These are phyloP conservation scores for Rhingia campestris DNA, from an alignment of 2,888 invertebrate species.

Conservation along the genomic window DNA sequence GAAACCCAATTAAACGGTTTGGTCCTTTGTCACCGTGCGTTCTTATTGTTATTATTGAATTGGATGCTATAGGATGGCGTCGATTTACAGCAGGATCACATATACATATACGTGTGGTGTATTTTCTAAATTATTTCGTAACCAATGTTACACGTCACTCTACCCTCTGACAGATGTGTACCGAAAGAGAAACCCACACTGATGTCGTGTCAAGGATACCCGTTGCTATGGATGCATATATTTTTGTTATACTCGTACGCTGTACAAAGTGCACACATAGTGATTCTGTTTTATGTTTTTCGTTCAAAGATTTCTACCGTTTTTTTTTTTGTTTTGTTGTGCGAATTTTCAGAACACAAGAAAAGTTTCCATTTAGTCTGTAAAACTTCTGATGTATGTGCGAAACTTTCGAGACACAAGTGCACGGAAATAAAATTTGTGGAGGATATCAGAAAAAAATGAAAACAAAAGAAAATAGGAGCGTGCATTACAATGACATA, in stretches of 20 bases:
- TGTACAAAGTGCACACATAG: constrained; percentile 20
- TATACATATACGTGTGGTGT: too few species aligned
- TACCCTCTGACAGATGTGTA: not conserved
- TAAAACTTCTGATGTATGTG: constrained; percentile 44
- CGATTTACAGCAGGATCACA: not conserved
- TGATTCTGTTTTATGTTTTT: constrained; percentile 6
- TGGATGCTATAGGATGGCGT: constrained; percentile 2
- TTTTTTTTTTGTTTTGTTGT: constrained; percentile 4
- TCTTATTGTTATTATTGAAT: constrained; percentile 16
- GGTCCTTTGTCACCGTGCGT: not conserved
- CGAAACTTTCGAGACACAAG: constrained; percentile 59
- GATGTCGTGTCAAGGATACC: constrained; percentile 25
- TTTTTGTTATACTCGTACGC: not conserved
- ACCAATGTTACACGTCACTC: not conserved
- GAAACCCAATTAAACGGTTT: constrained; percentile 46
- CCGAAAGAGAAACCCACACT: constrained; percentile 11
- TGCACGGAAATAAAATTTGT: constrained; percentile 31
- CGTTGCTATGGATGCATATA: not conserved
- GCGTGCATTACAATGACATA: constrained; percentile 13
- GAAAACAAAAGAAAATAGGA: not conserved
- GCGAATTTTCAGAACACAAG: constrained; percentile 4
- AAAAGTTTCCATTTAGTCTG: constrained; percentile 46
- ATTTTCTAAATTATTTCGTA: not conserved
- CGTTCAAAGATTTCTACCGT: not conserved
- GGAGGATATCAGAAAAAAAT: not conserved